A percentile compares a stretch with the other conserved stretches of the same genome.
Conservation (phyloP, 2,113 vertebrate genomes). For the Uria lomvia region DNA sequence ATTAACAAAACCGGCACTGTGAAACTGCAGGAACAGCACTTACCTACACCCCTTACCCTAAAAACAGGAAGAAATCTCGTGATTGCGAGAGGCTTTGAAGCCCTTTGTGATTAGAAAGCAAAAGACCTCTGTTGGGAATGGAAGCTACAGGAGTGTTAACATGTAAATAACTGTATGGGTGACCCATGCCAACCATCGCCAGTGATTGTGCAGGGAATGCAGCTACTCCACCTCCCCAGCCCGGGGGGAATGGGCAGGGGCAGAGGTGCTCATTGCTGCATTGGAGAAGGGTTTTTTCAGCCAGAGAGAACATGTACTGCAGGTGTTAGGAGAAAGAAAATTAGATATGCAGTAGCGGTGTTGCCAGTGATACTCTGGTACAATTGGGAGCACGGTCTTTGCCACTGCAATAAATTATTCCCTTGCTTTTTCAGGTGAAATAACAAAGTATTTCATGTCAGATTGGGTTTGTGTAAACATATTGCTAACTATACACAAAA, state of each 20-base stretch:
- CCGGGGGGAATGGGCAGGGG: rapidly evolving
- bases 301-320: neutral
- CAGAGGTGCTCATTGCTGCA: neutral
- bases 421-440: neutral
- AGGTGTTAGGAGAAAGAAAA: neutral
- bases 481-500: neutral
- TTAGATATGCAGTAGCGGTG: neutral
- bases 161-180: rapidly evolving
- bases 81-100: neutral
- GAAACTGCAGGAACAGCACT: neutral
- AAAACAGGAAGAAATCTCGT: neutral
- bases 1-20: neutral
- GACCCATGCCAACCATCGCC: rapidly evolving
- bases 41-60: rapidly evolving
- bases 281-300: neutral
- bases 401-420: neutral
- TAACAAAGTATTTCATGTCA: conserved; percentile 2
- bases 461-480: neutral
- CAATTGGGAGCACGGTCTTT: neutral
- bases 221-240: too few species aligned
- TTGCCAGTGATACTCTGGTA: neutral
- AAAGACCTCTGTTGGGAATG: neutral
- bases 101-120: neutral
- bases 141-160: rapidly evolving
- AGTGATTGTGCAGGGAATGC: rapidly evolving